Base-by-base conservation (phyloP, 2,113 vertebrate genomes). In the Oncorhynchus tshawytscha region DNA sequence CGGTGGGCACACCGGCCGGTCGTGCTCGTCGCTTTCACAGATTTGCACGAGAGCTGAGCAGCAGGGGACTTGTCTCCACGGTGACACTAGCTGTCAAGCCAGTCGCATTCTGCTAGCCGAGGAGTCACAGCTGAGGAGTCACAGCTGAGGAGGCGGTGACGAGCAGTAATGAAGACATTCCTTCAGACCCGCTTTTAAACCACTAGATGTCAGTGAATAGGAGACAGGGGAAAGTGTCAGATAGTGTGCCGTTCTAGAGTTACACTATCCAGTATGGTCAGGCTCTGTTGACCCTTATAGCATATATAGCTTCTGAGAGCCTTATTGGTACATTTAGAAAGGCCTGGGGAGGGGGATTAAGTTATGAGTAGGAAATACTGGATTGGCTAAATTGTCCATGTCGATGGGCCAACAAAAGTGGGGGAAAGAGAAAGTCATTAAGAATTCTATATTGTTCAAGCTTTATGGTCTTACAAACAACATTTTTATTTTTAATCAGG, bases 11-110 rank as follows among this genome's bases (percentile, higher is more conserved):
- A 60, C 27, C 45, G 2, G 45, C 11, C 65, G 64, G 76, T 27
- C 72, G 77, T 70, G 67, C 27, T 72, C 24, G 22, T 3, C 15
- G 29, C 31, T 67, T 77, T 84, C 76, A 73, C 70, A 73, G 59
- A 71, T 78, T 85, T 77, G 74, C 81, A 62, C 76, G 70, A 83
- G 77, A 86, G 75, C 76, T 39, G 3, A 34, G 65, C 75, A 76
- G 77, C 74, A 20, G 79, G 59, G 24, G 34, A 27, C 76, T 59
- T 72, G 72, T 86, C 73, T 85, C 79, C 73, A 71, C 51, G 2
- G 76, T 24, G 22, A 68, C 78, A 76, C 25, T 12, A 1, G 68
- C 76, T 79, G 70, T 67, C 69, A 78, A 86, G 54, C 57, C 64
- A 48, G 34, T 80, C 78, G 82, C 78, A 86, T 87, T 80, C 73